These are phyloP conservation scores for Argynnis bischoffii DNA, from an alignment of 2,888 invertebrate genomes.

Conservation along the genomic window DNA sequence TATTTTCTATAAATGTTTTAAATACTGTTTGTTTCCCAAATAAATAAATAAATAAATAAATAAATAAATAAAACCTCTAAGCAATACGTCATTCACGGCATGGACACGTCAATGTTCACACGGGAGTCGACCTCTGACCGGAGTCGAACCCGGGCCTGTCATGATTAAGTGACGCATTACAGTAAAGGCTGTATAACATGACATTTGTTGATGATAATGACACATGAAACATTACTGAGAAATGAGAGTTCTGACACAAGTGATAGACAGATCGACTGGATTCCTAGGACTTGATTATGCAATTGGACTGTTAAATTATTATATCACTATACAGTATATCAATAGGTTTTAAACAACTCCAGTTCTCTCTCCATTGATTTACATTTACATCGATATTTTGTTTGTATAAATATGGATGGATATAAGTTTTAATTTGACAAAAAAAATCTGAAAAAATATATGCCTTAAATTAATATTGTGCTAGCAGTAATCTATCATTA, in stretches of 20 bases:
- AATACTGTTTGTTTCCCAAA: too few species aligned
- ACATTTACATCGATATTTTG: too few species aligned
- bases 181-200: constrained; percentile 43
- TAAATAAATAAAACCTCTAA: constrained; percentile 9
- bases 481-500: too few species aligned
- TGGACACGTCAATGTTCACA: constrained; percentile 41
- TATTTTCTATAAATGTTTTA: too few species aligned
- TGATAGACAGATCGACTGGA: constrained; percentile 16
- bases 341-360: background rate
- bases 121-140: constrained; percentile 44
- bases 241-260: constrained; percentile 17
- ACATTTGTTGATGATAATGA: constrained; percentile 46
- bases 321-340: background rate
- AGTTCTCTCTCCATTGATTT: too few species aligned
- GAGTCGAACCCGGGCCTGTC: constrained; percentile 39
- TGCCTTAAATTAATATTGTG: too few species aligned
- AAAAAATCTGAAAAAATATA: too few species aligned
- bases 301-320: constrained; percentile 1
- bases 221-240: constrained; percentile 31
- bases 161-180: constrained; percentile 45
- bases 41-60: too few species aligned
- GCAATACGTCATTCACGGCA: constrained; percentile 23
- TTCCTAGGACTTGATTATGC: constrained; percentile 14
- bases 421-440: too few species aligned
- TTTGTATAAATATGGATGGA: too few species aligned